phyloP scores from a whole-genome alignment of 2,888 invertebrate genomes.

The Calameuta filiformis region DNA sequence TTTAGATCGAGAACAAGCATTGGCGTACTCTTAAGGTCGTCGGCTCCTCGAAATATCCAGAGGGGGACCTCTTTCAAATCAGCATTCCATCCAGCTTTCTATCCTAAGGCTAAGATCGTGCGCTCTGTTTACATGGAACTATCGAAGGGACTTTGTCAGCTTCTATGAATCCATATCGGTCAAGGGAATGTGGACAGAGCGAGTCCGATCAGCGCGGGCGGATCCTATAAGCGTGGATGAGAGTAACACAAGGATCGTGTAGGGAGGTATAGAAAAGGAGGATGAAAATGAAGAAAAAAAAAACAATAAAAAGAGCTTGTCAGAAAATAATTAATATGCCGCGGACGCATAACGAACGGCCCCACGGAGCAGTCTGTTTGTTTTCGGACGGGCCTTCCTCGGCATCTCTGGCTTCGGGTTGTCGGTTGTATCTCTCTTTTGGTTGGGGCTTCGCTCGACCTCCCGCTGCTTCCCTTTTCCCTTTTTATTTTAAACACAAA shows the following conservation, averaged over 20 bases:
- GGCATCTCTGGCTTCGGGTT: slow-evolving; percentile 23
- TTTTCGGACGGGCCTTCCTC: slow-evolving; percentile 54
- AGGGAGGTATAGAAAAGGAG: background rate
- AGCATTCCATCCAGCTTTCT: background rate
- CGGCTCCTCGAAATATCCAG: background rate
- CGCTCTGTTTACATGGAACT: background rate
- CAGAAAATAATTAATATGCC: slow-evolving; percentile 64
- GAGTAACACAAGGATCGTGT: background rate
- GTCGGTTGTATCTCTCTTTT: slow-evolving; percentile 43
- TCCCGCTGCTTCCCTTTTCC: slow-evolving; percentile 48
- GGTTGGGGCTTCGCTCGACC: slow-evolving; percentile 41
- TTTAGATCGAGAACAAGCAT: background rate
- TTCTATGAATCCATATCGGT: background rate
- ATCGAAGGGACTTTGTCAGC: background rate
- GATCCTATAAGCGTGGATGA: background rate
- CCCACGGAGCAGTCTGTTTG: slow-evolving; percentile 59
- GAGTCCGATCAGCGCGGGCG: background rate
- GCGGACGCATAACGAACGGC: slow-evolving; percentile 62
- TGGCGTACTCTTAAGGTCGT: background rate
- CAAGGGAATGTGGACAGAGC: background rate
- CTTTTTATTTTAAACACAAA: slow-evolving; percentile 47
- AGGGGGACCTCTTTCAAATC: background rate
- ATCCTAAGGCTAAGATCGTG: background rate
- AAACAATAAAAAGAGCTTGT: slow-evolving; percentile 42
- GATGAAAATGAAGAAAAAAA: background rate